Evolutionary conservation across 2,888 invertebrate genomes (phyloP), one percentile per base, ranked within the genome.

Genomic region (Amiota communis): DNA sequence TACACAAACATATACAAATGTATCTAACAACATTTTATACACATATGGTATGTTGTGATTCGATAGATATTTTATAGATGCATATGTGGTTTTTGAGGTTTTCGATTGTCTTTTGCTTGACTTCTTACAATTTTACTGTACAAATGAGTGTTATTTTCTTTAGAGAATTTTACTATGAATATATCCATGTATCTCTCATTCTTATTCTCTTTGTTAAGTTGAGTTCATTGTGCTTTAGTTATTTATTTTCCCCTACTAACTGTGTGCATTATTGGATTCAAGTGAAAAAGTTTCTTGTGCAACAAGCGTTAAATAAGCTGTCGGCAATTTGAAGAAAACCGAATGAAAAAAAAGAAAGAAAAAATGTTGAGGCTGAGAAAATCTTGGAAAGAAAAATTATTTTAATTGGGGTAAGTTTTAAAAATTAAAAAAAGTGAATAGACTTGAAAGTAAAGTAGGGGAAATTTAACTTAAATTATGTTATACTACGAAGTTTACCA

Each of bases 191-290:
- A 23, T 59, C 17, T 17, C 17, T 59, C 23, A 59, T 59, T 59
- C 23, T 59, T 59, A 17, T 36, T 36, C 20, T 48, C n/a, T 17
- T 51, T 68, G 23, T 51, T 13, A 49, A 68, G 17, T 48, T 51
- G 67, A 68, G 67, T 68, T 68, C 67, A 68, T 51, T 68, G 53
- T 68, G 53, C 53, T 51, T 51, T 68, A 53, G n/a, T 68, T 48
- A 13, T 47, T 17, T 49, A 13, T 17, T 51, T 20, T 36, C 6
- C 36, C 36, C 36, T 36, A 36, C 36, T 36, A 4, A 36, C 4
- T 36, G 36, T 36, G 36, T 36, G 36, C 36, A 36, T 36, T 36
- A 36, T 6, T 36, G 36, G 36, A 36, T 6, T 36, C 36, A 20
- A 11, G 48, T 12, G 65, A 48, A 48, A n/a, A 47, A 65, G 65